Percentiles rank a stretch among this genome's conserved stretches.
Evolutionary conservation across 2,888 invertebrate species (phyloP).

Genomic region (Rhyacophila evoluta): DNA sequence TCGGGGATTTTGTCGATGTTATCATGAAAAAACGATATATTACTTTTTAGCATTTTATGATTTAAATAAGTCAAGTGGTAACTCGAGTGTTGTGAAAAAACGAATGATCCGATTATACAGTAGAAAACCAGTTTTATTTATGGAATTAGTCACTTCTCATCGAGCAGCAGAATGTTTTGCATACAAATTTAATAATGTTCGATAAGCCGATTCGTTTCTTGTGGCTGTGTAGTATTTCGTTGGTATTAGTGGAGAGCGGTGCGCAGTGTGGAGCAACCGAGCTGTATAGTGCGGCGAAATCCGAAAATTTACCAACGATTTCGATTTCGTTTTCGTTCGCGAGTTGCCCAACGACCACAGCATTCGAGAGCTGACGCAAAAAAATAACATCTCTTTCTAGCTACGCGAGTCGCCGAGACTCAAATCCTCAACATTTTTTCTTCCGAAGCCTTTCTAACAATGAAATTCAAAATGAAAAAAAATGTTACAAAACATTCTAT

Average conservation of each 20-base stretch:
- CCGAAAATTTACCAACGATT: conserved; percentile 45
- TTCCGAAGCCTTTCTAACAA: not conserved
- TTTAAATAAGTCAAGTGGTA: too few species aligned
- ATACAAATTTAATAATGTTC: conserved; percentile 14
- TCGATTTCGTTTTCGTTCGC: conserved; percentile 43
- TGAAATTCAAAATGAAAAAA: too few species aligned
- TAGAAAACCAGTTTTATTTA: not conserved
- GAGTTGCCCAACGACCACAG: conserved; percentile 39
- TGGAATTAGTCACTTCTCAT: not conserved
- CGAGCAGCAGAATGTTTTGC: not conserved
- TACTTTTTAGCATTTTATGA: too few species aligned
- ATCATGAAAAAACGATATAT: too few species aligned
- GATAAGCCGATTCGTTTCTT: not conserved
- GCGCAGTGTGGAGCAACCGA: conserved; percentile 36
- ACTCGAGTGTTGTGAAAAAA: too few species aligned
- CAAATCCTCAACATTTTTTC: not conserved
- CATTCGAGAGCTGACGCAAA: conserved; percentile 39
- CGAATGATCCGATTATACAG: too few species aligned
- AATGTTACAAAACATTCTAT: too few species aligned
- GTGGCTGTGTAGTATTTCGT: conserved; percentile 7
- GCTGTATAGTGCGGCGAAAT: conserved; percentile 37
- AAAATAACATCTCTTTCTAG: conserved; percentile 13
- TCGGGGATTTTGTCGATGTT: too few species aligned
- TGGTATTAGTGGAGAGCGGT: conserved; percentile 23
- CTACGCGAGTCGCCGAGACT: not conserved